A percentile compares a stretch with the other conserved stretches of the same genome.
These are phyloP conservation scores for Solenopsis invicta DNA, from an alignment of 1,140 invertebrate species.

Conservation along the genomic window DNA sequence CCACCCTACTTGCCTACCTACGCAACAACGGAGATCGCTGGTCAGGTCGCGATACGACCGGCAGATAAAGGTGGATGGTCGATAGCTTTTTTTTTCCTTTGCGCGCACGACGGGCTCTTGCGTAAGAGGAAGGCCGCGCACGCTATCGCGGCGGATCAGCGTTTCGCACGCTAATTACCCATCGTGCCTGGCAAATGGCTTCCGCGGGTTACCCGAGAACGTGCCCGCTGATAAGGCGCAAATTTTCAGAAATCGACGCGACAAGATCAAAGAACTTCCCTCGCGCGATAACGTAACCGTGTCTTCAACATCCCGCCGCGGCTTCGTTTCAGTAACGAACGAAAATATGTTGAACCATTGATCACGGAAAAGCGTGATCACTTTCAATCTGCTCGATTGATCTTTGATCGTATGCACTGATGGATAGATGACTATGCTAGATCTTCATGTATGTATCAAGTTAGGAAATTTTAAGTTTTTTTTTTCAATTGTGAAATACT, in stretches of 20 bases:
- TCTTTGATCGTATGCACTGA: not conserved
- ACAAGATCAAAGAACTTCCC: not conserved
- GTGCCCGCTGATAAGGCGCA: conserved; percentile 61
- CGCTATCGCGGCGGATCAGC: conserved; percentile 70
- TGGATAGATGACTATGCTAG: not conserved
- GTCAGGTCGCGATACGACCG: conserved; percentile 52
- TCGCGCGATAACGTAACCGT: conserved; percentile 21
- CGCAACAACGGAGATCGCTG: conserved; percentile 36
- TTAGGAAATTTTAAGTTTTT: not conserved
- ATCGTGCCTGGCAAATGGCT: conserved; percentile 76
- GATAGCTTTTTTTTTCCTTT: conserved; percentile 67
- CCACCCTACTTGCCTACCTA: not conserved
- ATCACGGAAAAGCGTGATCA: not conserved
- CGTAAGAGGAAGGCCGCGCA: conserved; percentile 75
- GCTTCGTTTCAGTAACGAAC: not conserved
- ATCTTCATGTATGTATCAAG: not conserved
- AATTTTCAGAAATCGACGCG: conserved; percentile 63
- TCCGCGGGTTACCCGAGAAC: conserved; percentile 71
- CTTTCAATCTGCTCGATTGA: not conserved
- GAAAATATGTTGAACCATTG: not conserved
- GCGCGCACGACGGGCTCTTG: conserved; percentile 62
- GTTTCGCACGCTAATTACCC: conserved; percentile 77
- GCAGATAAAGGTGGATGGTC: conserved; percentile 67
- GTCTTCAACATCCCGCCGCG: not conserved
- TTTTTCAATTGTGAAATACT: not conserved